phyloP scores from a whole-genome alignment of 2,888 invertebrate species.

The Peribatodes rhomboidaria region DNA sequence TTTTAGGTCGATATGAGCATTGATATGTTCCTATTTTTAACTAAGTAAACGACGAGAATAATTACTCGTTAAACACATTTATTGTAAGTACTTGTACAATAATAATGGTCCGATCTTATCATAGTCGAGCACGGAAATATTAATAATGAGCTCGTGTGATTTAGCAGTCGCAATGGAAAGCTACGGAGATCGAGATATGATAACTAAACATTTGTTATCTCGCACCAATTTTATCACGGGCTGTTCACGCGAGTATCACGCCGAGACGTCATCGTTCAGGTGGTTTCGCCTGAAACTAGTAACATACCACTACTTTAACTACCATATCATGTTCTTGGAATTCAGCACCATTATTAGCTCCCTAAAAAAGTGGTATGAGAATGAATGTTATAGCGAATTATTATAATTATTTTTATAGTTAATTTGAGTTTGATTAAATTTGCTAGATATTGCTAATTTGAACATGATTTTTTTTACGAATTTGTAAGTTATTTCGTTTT shows the following conservation, averaged over 20 bases:
- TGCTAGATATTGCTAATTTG: too few relatives aligned
- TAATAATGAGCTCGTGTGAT: conserved; percentile 27
- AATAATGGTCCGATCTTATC: conserved; percentile 30
- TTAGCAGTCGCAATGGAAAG: conserved; percentile 51
- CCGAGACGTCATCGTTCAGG: conserved; percentile 28
- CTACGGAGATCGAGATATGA: conserved; percentile 55
- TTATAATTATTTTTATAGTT: too few relatives aligned
- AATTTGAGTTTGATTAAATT: too few relatives aligned
- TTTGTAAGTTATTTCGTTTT: too few relatives aligned
- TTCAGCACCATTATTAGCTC: too few relatives aligned
- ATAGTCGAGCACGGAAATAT: conserved; percentile 26
- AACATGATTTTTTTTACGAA: too few relatives aligned
- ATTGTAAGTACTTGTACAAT: conserved; percentile 18
- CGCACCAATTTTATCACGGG: conserved; percentile 34
- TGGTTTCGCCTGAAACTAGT: conserved; percentile 12
- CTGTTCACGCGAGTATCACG: conserved; percentile 45
- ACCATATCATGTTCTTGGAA: background rate
- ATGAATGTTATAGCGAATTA: too few relatives aligned
- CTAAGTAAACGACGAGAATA: conserved; percentile 9
- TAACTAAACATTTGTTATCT: conserved; percentile 46
- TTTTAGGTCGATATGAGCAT: background rate
- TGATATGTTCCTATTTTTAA: background rate
- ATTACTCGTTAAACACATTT: conserved; percentile 19
- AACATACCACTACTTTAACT: conserved; percentile 10
- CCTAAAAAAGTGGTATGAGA: too few relatives aligned